Percentiles rank a stretch among this genome's conserved stretches.
phyloP scores from a whole-genome alignment of 2,888 invertebrate genomes.

The Euproctis similis region DNA sequence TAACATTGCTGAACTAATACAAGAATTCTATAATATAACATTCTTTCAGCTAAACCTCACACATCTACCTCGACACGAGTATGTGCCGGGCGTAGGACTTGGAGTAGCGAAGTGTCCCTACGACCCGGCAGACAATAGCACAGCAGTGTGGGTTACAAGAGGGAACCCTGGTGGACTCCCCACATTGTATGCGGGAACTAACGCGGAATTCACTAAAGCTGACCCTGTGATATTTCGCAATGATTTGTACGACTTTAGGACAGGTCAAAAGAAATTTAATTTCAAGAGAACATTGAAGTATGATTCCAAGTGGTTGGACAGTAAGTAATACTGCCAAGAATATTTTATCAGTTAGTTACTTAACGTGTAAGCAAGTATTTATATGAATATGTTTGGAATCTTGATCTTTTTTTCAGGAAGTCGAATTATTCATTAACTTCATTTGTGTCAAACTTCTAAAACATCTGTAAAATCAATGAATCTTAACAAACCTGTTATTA shows the following conservation, averaged over 20 bases:
- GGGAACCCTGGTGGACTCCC: conserved; percentile 81
- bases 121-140: conserved; percentile 84
- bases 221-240: conserved; percentile 84
- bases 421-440: too few relatives aligned
- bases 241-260: conserved; percentile 77
- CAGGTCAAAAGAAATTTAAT: conserved; percentile 76
- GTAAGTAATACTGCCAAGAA: conserved; percentile 72
- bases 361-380: too few relatives aligned
- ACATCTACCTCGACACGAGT: conserved; percentile 74
- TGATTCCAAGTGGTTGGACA: conserved; percentile 84
- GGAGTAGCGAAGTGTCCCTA: conserved; percentile 84
- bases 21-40: too few relatives aligned
- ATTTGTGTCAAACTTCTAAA: too few relatives aligned
- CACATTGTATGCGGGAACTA: conserved; percentile 82
- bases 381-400: too few relatives aligned
- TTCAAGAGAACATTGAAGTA: conserved; percentile 82
- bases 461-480: too few relatives aligned
- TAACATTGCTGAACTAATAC: background rate
- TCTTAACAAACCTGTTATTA: too few relatives aligned
- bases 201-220: conserved; percentile 82
- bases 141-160: conserved; percentile 81
- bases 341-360: too few relatives aligned
- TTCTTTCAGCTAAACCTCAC: conserved; percentile 68
- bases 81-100: conserved; percentile 79
- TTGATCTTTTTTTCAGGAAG: too few relatives aligned